These are phyloP conservation scores for chimpanzee (Pan troglodytes) DNA, from an alignment of 2,113 vertebrate species.

Conservation along the genomic window NHGRI_mPanTro3-v2.1_pri NC_072398.2:191077001-191077500, in stretches of 20 bases:
- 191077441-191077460: slow-evolving; percentile 66
- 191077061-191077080: slow-evolving; percentile 31
- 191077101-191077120: slow-evolving; percentile 43
- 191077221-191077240: slow-evolving; percentile 44
- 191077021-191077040: not conserved
- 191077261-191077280: slow-evolving; percentile 85
- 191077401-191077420: slow-evolving; percentile 74
- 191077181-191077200: slow-evolving; percentile 38
- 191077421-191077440: slow-evolving; percentile 72
- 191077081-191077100: slow-evolving; percentile 1
- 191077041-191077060: not conserved
- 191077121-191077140: slow-evolving; percentile 41
- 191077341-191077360: slow-evolving; percentile 82
- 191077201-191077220: slow-evolving; percentile 48
- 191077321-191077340: slow-evolving; percentile 87
- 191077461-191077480: slow-evolving; percentile 75
- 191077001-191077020: not conserved
- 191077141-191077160: not conserved
- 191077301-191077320: slow-evolving; percentile 86
- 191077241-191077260: slow-evolving; percentile 69
- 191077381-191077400: slow-evolving; percentile 67
- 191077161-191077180: slow-evolving; percentile 54
- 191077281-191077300: slow-evolving; percentile 79
- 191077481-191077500: slow-evolving; percentile 74
- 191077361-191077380: slow-evolving; percentile 45